Percentiles rank a stretch among this genome's conserved stretches.
phyloP scores from a whole-genome alignment of 2,113 vertebrate genomes.

The Rhinichthys klamathensis region DNA sequence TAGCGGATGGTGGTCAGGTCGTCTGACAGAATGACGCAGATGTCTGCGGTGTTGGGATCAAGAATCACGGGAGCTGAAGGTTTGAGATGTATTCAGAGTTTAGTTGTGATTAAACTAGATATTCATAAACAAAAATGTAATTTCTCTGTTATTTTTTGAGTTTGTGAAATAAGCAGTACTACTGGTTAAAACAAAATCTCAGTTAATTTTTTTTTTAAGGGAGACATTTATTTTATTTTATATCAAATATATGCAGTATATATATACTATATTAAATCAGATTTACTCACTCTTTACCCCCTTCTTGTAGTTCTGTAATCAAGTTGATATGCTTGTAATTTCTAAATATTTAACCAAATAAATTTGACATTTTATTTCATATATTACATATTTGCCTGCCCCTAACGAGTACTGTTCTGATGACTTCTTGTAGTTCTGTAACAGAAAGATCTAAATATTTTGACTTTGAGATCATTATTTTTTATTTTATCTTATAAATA shows the following conservation, averaged over 20 bases:
- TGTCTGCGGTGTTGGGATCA: slow-evolving; percentile 66
- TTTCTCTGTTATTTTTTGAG: neutral
- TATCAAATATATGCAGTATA: neutral
- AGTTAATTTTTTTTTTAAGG: too few species aligned
- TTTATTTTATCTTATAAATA: too few species aligned
- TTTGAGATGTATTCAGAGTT: neutral
- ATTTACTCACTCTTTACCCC: too few species aligned
- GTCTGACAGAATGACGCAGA: slow-evolving; percentile 60
- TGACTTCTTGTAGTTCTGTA: too few species aligned
- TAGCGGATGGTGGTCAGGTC: slow-evolving; percentile 63
- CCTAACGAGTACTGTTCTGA: too few species aligned
- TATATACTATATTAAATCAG: too few species aligned
- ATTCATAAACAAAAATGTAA: neutral
- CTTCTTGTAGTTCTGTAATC: too few species aligned
- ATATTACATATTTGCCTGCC: too few species aligned
- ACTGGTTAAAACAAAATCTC: too few species aligned
- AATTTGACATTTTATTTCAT: neutral
- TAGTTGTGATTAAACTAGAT: neutral
- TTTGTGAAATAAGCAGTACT: neutral
- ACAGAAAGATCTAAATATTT: too few species aligned
- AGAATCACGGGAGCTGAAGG: slow-evolving; percentile 61
- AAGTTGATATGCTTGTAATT: too few species aligned
- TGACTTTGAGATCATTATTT: neutral
- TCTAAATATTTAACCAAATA: too few species aligned
- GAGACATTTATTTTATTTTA: neutral